Base-by-base conservation (phyloP, 1,140 invertebrate species). In the Ctenoplectra terminalis region DNA sequence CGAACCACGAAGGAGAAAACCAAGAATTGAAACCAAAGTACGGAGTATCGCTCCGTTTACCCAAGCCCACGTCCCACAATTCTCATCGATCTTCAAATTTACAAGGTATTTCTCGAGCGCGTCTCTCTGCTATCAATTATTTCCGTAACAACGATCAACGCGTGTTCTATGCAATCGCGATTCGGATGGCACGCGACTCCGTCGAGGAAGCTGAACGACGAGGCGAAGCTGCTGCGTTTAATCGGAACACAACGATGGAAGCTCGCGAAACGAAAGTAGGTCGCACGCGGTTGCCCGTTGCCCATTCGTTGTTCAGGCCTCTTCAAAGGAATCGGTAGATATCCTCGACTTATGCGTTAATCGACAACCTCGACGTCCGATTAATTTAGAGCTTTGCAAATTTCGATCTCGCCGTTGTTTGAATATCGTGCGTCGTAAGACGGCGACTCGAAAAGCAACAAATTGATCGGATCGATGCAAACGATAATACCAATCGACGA, bases 341-440 rank as follows among this genome's bases (percentile, higher is more conserved):
- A n/a, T n/a, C n/a, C n/a, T n/a, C n/a, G n/a, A n/a, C n/a, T n/a
- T n/a, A n/a, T n/a, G n/a, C n/a, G n/a, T n/a, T n/a, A n/a, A n/a
- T n/a, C n/a, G n/a, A n/a, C n/a, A n/a, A n/a, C n/a, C n/a, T 61
- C 58, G 20, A 23, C 31, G 73, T 82, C 50, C 85, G 84, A 87
- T 87, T 87, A 87, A 87, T 74, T 60, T 75, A 77, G 74, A 79
- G 58, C 77, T 34, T 54, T 15, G 71, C 54, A 70, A 52, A 80
- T 80, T 80, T 60, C 70, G 66, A 29, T n/a, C 40, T 20, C 76
- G 0, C 43, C 69, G 43, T 29, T 20, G 40, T 5, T 37, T 23
- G 40, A 11, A 67, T n/a, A 15, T 20, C 29, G 11, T 31, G 17
- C 17, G 17, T 31, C 29, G 26, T 17, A 56, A 56, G 23, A 56